Evolutionary conservation across 2,113 vertebrate species (phyloP), one percentile per base, ranked within the genome.

Genomic region (Oriolus oriolus): DNA sequence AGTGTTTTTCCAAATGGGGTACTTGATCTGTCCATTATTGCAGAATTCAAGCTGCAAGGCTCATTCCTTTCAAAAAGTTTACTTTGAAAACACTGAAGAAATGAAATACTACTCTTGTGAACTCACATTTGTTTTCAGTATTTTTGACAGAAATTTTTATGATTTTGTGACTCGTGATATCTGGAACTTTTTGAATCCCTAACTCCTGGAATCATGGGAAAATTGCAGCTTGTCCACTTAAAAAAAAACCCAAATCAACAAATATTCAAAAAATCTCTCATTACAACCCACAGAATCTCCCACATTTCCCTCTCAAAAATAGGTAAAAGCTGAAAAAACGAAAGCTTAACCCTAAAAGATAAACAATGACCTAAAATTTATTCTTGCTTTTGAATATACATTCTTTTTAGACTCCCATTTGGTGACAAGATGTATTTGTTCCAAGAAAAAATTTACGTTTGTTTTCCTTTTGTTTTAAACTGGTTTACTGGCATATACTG

Each of bases 1-100:
- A 61, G 7, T 0, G 0, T 41, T 65, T 61, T 59, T 50, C 22
- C 80, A 69, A 49, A 41, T 27, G 4, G 68, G 10, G 26, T 5
- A n/a, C 21, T 6, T 56, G 30, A 57, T 89, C 47, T 82, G 9
- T 23, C 86, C n/a, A 33, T 49, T 31, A 22, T 1, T 42, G 37
- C 19, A 83, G 59, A 90, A 91, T 64, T 73, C 35, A 73, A 85
- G 33, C 13, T 53, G 22, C 44, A 84, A 82, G 31, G 49, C 26
- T 82, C 15, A 52, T 14, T 79, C 28, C 16, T 81, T 78, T 56
- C 28, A 79, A 71, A 54, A 92, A 33, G 16, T n/a, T 75, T 76
- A 64, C 30, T 90, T 90, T n/a, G 44, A 76, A 79, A 90, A 47
- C 39, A 71, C 5, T 27, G 33, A 33, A 74, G 15, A 68, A 75